phyloP scores from a whole-genome alignment of 1,140 invertebrate genomes.

The Mycetomoellerius zeteki region DNA sequence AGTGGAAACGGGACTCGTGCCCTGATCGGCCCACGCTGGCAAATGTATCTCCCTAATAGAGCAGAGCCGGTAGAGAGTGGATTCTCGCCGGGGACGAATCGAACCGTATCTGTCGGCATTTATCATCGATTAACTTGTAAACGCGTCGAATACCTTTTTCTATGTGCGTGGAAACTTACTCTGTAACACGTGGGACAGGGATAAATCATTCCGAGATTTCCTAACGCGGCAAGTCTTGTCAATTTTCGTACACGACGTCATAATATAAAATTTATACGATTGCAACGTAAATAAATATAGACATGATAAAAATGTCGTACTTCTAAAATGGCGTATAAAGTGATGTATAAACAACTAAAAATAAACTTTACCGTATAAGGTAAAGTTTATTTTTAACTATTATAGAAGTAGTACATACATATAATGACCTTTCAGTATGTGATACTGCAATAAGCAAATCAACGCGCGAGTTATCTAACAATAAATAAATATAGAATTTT shows the following conservation, averaged over 20 bases:
- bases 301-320: not conserved
- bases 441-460: not conserved
- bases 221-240: not conserved
- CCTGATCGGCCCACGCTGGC: constrained; percentile 79
- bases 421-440: not conserved
- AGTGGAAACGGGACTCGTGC: constrained; percentile 75
- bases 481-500: constrained; percentile 21
- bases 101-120: constrained; percentile 79
- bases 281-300: not conserved
- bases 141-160: constrained; percentile 52
- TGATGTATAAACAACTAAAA: not conserved
- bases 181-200: not conserved
- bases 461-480: not conserved
- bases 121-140: constrained; percentile 85
- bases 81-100: constrained; percentile 70
- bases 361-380: too few relatives aligned
- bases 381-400: too few relatives aligned
- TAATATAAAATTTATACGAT: not conserved
- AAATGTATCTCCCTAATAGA: constrained; percentile 81
- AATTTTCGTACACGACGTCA: not conserved
- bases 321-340: not conserved
- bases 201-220: constrained; percentile 18
- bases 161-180: not conserved
- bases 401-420: too few relatives aligned
- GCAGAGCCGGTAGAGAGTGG: constrained; percentile 77